phyloP scores from a whole-genome alignment of 2,888 invertebrate species.

The Oscheius sp. region DNA sequence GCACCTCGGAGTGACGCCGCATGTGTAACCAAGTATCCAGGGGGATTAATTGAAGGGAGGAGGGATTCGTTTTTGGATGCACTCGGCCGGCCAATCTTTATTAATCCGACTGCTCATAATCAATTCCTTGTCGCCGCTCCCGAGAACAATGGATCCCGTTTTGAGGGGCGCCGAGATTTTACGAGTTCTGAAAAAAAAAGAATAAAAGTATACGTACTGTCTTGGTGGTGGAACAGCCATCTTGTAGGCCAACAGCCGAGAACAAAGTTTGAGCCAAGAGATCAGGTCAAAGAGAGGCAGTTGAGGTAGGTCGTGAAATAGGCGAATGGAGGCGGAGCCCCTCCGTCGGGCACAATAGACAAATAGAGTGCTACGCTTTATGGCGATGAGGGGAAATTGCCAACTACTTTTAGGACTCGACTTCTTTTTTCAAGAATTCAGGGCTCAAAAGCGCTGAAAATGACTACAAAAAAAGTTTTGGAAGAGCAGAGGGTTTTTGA shows the following conservation, averaged over 20 bases:
- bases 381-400: constrained; percentile 19
- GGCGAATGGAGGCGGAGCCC: constrained; percentile 8
- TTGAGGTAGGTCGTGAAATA: neutral
- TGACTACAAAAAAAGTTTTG: too few species aligned
- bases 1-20: constrained; percentile 20
- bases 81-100: neutral
- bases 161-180: neutral
- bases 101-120: neutral
- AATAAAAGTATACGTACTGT: constrained; percentile 14
- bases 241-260: neutral
- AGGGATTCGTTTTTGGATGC: neutral
- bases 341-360: constrained; percentile 24
- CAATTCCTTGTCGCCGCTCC: neutral
- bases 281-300: neutral
- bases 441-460: too few species aligned
- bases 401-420: too few species aligned
- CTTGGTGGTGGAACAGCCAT: constrained; percentile 23
- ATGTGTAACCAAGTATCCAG: constrained; percentile 3
- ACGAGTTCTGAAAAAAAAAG: neutral
- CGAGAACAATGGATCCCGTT: neutral
- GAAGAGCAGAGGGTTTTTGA: too few species aligned
- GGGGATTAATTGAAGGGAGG: constrained; percentile 9
- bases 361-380: constrained; percentile 15
- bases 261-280: neutral
- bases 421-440: too few species aligned